A percentile compares a stretch with the other conserved stretches of the same genome.
Conservation (phyloP, 2,797 vertebrate species). For the Holocentrus rufus region DNA sequence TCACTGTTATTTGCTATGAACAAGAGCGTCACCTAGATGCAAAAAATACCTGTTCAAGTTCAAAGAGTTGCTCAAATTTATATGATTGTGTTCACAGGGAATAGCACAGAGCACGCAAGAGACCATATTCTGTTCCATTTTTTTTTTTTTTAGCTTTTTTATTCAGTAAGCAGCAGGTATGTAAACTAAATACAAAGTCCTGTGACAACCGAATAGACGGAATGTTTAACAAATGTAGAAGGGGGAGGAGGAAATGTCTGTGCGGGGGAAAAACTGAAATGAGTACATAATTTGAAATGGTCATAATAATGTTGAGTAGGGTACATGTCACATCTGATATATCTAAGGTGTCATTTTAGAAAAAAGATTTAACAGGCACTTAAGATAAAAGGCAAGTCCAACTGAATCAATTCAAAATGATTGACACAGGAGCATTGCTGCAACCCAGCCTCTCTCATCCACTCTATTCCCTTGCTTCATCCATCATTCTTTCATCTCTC, state of each 20-base stretch:
- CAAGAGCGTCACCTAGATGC: too few species aligned
- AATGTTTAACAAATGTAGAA: constrained; percentile 41
- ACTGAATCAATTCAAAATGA: constrained; percentile 53
- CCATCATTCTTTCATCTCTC: constrained; percentile 48
- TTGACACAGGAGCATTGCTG: constrained; percentile 17
- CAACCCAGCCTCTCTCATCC: constrained; percentile 49
- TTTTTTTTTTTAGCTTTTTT: constrained; percentile 43
- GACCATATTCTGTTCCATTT: constrained; percentile 7
- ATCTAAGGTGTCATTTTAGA: constrained; percentile 33
- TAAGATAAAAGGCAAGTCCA: constrained; percentile 52
- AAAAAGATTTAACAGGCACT: constrained; percentile 45
- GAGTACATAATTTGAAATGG: constrained; percentile 8
- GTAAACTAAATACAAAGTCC: constrained; percentile 49
- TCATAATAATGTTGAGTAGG: constrained; percentile 13
- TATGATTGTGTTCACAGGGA: not conserved
- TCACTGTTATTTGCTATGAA: too few species aligned
- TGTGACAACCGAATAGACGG: constrained; percentile 40
- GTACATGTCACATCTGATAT: constrained; percentile 25
- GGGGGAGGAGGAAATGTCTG: constrained; percentile 17
- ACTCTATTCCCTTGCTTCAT: constrained; percentile 57
- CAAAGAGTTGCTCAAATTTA: too few species aligned
- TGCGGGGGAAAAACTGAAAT: not conserved
- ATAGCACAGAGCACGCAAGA: constrained; percentile 10
- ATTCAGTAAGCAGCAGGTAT: constrained; percentile 67
- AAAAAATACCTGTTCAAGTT: too few species aligned